A percentile compares a stretch with the other conserved stretches of the same genome.
phyloP scores from a whole-genome alignment of 2,797 vertebrate genomes.

The Siniperca scherzeri region DNA sequence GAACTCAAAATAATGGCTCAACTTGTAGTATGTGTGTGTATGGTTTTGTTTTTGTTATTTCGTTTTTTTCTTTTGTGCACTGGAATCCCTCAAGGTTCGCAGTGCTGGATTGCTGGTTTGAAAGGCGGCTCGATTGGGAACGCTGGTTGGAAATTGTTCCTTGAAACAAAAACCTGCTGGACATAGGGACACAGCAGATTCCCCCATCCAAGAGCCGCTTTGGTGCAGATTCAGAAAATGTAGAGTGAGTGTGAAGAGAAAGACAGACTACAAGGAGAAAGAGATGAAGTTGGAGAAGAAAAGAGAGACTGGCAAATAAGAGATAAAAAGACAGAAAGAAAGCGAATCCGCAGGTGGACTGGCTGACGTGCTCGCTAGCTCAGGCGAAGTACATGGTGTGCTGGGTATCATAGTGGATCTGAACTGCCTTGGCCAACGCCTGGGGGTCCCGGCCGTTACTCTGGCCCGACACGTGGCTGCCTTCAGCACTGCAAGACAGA shows the following conservation, averaged over 20 bases:
- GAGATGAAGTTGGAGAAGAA: conserved; percentile 12
- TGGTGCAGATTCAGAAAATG: conserved; percentile 79
- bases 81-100: conserved; percentile 84
- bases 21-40: conserved; percentile 76
- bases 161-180: conserved; percentile 53
- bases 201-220: conserved; percentile 79
- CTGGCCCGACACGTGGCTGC: conserved; percentile 99
- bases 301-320: conserved; percentile 55
- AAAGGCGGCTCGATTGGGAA: conserved; percentile 84
- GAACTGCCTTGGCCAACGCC: conserved; percentile 98
- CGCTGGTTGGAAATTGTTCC: conserved; percentile 69
- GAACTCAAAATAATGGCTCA: conserved; percentile 93
- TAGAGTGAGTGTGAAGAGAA: conserved; percentile 57
- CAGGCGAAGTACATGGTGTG: conserved; percentile 99
- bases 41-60: conserved; percentile 65
- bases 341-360: conserved; percentile 72
- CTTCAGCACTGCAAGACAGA: conserved; percentile 91
- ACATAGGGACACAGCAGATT: conserved; percentile 54
- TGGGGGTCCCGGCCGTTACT: conserved; percentile 98
- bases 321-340: conserved; percentile 34
- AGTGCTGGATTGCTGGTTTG: conserved; percentile 94
- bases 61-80: conserved; percentile 82
- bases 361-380: conserved; percentile 78
- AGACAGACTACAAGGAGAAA: conserved; percentile 45
- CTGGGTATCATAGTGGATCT: conserved; percentile 99